phyloP scores from a whole-genome alignment of 2,888 invertebrate genomes.

The Machimus atricapillus region DNA sequence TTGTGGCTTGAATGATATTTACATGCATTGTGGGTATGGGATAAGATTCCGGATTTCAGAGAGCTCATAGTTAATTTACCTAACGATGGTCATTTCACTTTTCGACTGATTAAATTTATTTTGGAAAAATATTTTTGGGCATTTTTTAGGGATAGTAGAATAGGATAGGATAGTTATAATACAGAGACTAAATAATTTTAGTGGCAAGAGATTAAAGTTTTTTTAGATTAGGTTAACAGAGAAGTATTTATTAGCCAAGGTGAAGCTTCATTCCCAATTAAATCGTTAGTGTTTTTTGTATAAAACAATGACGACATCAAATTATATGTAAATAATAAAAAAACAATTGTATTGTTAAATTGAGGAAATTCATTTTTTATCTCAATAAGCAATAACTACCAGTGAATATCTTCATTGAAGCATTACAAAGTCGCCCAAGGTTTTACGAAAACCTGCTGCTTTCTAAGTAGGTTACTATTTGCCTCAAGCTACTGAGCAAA shows the following conservation, averaged over 20 bases:
- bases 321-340: no score
- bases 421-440: not conserved
- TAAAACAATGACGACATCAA: no score
- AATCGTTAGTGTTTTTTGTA: no score
- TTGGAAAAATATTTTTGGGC: not conserved
- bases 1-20: not conserved
- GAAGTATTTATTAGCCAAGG: not conserved
- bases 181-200: no score
- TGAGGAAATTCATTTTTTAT: not conserved
- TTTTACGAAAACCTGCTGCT: not conserved
- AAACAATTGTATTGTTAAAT: not conserved
- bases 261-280: not conserved
- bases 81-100: not conserved
- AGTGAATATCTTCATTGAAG: not conserved
- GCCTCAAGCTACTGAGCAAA: not conserved
- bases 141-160: not conserved
- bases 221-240: no score
- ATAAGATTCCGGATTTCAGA: not conserved
- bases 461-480: not conserved
- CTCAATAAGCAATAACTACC: not conserved
- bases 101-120: not conserved
- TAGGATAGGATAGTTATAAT: not conserved
- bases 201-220: no score
- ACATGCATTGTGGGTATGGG: not conserved
- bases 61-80: not conserved